Percentiles rank a stretch among this genome's conserved stretches.
Conservation (phyloP, 2,113 vertebrate genomes). For the Aspiorhynchus laticeps region DNA sequence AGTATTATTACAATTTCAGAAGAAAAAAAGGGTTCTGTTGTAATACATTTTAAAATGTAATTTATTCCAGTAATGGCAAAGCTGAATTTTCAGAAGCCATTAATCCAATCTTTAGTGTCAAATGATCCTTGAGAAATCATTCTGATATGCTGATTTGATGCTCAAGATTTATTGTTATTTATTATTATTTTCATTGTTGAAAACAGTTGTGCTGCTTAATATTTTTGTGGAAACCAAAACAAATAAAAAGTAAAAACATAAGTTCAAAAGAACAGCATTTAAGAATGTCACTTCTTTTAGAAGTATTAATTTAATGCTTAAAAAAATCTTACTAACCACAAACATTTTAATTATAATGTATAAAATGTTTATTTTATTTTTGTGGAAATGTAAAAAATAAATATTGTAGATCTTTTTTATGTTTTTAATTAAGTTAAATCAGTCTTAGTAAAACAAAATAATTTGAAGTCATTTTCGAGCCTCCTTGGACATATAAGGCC, state of each 20-base stretch:
- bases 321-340: background rate
- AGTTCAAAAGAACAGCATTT: too few species aligned
- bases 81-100: background rate
- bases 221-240: background rate
- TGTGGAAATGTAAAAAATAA: background rate
- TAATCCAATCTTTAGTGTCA: background rate
- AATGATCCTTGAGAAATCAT: background rate
- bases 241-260: background rate
- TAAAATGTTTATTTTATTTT: background rate
- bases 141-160: background rate
- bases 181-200: too few species aligned
- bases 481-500: background rate
- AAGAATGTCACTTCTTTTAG: too few species aligned
- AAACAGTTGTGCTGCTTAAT: background rate
- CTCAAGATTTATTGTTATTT: background rate
- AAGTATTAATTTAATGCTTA: background rate
- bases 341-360: background rate
- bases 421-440: background rate
- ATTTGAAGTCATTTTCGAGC: background rate
- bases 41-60: background rate
- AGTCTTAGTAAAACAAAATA: background rate
- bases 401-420: background rate
- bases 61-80: background rate
- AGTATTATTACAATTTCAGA: background rate
- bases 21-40: background rate